A percentile compares a stretch with the other conserved stretches of the same genome.
Evolutionary conservation across 2,797 vertebrate genomes (phyloP).

Genomic region (Ara ararauna): DNA sequence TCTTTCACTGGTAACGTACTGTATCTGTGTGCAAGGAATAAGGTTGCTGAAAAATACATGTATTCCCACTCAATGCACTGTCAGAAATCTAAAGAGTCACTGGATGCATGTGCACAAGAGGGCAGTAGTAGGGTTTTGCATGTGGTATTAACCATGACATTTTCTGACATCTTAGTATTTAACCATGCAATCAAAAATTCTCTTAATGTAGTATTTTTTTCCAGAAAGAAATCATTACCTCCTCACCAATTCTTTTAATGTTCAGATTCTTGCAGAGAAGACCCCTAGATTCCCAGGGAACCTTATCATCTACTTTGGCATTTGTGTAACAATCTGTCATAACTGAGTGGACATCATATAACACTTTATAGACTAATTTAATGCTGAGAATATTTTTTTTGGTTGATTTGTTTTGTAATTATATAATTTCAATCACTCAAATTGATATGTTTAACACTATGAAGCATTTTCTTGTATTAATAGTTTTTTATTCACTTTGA

Average conservation of each 20-base stretch:
- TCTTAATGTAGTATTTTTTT: neutral
- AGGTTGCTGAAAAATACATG: neutral
- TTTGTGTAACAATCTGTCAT: neutral
- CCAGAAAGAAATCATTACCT: neutral
- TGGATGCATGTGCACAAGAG: constrained; percentile 60
- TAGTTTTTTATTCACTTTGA: constrained; percentile 3
- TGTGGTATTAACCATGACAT: neutral
- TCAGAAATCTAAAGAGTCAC: neutral
- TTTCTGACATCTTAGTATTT: constrained; percentile 6
- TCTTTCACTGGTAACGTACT: neutral
- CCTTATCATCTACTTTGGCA: neutral
- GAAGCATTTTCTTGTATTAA: neutral
- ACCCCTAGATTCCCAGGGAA: neutral
- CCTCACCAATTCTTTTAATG: neutral
- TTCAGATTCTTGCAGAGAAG: neutral
- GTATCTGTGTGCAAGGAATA: neutral
- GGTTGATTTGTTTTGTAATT: neutral
- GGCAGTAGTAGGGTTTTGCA: constrained; percentile 60
- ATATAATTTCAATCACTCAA: neutral
- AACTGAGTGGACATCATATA: neutral
- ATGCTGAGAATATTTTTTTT: neutral
- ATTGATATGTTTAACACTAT: neutral
- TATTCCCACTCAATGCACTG: neutral
- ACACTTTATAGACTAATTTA: neutral
- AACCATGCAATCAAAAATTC: neutral